phyloP scores from a whole-genome alignment of 2,113 vertebrate species.

The Galeopterus variegatus region DNA sequence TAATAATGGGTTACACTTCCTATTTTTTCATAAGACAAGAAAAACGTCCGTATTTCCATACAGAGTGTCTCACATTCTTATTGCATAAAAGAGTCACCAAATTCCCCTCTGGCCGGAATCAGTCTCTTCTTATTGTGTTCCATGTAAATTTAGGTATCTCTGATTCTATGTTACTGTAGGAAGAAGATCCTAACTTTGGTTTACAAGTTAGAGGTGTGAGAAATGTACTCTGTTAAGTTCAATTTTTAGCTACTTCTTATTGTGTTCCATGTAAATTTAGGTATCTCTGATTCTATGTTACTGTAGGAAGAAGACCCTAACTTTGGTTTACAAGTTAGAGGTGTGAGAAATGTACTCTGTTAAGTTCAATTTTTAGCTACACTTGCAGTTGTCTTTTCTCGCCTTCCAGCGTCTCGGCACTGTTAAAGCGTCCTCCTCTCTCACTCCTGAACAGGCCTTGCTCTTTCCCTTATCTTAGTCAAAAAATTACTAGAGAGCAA shows the following conservation, averaged over 20 bases:
- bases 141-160: background rate
- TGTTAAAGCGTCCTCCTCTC: background rate
- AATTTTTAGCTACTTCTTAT: background rate
- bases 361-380: background rate
- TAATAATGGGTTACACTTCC: background rate
- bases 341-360: background rate
- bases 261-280: background rate
- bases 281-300: background rate
- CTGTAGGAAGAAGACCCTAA: background rate
- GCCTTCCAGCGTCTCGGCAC: background rate
- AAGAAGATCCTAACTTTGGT: conserved; percentile 2
- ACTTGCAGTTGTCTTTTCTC: background rate
- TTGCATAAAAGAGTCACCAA: background rate
- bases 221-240: background rate
- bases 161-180: background rate
- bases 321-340: background rate
- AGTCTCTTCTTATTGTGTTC: background rate
- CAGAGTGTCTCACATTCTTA: background rate
- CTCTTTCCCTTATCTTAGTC: background rate
- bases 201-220: background rate
- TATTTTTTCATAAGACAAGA: background rate
- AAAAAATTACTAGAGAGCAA: background rate
- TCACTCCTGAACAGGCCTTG: background rate
- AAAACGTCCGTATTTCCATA: background rate
- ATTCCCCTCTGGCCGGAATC: background rate